phyloP scores from a whole-genome alignment of 1,140 invertebrate species.

The Drosophila orosa region DNA sequence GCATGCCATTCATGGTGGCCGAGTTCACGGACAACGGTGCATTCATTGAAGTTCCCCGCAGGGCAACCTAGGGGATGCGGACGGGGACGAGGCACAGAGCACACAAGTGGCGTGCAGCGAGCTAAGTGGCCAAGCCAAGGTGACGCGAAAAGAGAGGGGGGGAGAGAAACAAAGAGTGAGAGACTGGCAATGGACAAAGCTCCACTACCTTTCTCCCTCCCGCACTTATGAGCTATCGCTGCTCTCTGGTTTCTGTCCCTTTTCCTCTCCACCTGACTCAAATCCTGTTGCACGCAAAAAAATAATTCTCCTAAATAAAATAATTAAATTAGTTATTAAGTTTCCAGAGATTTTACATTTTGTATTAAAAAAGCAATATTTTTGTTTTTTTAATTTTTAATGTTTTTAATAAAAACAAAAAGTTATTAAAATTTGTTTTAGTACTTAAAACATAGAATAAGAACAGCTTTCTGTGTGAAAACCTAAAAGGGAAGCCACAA shows the following conservation, averaged over 20 bases:
- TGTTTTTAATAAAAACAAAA: no score
- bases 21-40: conserved; percentile 69
- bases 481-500: conserved; percentile 5
- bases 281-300: conserved; percentile 8
- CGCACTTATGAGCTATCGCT: neutral
- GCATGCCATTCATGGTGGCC: conserved; percentile 58
- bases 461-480: neutral
- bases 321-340: no score
- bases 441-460: neutral
- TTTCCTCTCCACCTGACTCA: neutral
- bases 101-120: conserved; percentile 49
- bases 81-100: neutral
- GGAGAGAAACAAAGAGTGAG: conserved; percentile 4
- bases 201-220: conserved; percentile 7
- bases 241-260: neutral
- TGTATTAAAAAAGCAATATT: neutral
- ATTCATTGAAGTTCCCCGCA: conserved; percentile 72
- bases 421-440: neutral
- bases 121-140: conserved; percentile 30
- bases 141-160: neutral
- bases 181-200: conserved; percentile 22
- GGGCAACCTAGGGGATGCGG: conserved; percentile 19
- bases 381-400: neutral
- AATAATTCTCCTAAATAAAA: no score
- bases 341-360: neutral